Conservation (phyloP, 2,797 vertebrate species). For the Amazonetta brasiliensis region DNA sequence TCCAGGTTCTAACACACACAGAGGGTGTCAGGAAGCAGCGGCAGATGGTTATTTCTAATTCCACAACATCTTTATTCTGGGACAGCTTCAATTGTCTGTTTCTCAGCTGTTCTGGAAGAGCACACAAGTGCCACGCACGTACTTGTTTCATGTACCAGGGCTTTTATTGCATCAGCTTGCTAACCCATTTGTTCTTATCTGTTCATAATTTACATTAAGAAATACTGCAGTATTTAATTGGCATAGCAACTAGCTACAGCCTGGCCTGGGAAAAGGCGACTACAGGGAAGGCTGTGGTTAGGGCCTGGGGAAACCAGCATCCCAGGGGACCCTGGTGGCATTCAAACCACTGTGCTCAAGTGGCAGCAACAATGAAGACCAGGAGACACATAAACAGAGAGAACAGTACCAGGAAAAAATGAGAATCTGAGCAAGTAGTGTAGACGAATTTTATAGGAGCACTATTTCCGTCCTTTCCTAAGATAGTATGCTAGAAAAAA, state of each 20-base stretch:
- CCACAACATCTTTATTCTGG: background rate
- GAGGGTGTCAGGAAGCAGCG: background rate
- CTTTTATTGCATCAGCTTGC: background rate
- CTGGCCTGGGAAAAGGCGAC: background rate
- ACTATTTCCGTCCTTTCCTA: background rate
- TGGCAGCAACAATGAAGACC: accelerated
- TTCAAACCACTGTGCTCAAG: background rate
- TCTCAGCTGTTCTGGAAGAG: background rate
- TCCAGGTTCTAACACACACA: background rate
- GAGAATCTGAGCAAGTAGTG: background rate
- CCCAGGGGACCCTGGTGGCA: background rate
- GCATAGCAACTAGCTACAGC: background rate
- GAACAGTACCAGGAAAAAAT: background rate
- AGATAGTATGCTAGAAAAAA: background rate
- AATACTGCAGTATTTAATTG: background rate
- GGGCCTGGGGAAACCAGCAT: background rate
- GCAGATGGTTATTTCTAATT: background rate
- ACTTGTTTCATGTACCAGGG: background rate
- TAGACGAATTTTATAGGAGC: background rate
- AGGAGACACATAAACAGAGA: background rate
- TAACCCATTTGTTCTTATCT: background rate
- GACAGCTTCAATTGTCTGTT: background rate
- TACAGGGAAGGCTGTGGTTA: background rate
- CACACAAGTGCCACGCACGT: background rate
- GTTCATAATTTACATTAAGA: background rate